Conservation (phyloP, 2,797 vertebrate species). For the Percopsis omiscomaycus region DNA sequence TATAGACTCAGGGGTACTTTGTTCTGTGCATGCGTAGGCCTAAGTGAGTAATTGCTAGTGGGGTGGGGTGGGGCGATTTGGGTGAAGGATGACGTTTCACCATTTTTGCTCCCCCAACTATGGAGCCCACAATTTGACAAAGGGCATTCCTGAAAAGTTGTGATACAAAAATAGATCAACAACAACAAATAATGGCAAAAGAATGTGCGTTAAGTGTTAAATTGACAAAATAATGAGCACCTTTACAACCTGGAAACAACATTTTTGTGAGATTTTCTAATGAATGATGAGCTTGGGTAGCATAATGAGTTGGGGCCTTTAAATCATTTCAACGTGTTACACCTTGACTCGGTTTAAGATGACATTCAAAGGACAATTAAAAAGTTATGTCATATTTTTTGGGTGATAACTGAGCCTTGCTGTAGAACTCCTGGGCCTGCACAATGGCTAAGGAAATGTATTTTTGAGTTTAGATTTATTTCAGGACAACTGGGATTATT, state of each 20-base stretch:
- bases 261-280: constrained; percentile 14
- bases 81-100: neutral
- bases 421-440: neutral
- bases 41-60: neutral
- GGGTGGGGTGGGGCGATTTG: constrained; percentile 5
- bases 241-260: too few relatives aligned
- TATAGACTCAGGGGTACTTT: constrained; percentile 35
- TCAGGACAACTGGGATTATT: too few relatives aligned
- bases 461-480: too few relatives aligned
- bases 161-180: too few relatives aligned
- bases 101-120: too few relatives aligned
- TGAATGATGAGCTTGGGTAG: too few relatives aligned
- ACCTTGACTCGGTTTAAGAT: neutral
- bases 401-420: constrained; percentile 2
- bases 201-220: too few relatives aligned
- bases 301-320: neutral
- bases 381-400: neutral
- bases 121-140: too few relatives aligned
- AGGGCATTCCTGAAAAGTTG: too few relatives aligned
- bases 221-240: too few relatives aligned
- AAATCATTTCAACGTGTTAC: neutral
- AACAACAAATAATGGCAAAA: too few relatives aligned
- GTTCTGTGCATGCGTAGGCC: constrained; percentile 4
- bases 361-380: neutral
- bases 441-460: too few relatives aligned